Evolutionary conservation across 2,888 invertebrate genomes (phyloP), one percentile per base, ranked within the genome.

Genomic region (Yponomeuta malinellus): DNA sequence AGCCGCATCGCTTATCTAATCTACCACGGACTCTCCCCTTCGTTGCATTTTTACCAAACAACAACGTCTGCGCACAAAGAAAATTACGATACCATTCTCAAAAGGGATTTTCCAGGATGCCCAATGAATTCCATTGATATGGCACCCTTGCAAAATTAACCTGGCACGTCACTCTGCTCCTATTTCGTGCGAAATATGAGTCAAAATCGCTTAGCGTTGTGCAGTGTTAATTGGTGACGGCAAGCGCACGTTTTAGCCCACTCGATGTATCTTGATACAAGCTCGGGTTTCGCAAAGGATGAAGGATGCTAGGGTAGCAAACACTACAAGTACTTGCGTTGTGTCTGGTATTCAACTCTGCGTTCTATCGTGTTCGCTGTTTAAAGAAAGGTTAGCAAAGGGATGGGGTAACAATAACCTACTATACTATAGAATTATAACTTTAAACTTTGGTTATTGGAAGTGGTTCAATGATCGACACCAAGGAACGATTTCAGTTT

Each of bases 51-150:
- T 68, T 68, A 52, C 31, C 23, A 10, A 52, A 68, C 48, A 68
- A 68, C 68, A 43, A 48, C 9, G 68, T 48, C 43, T 10, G 33
- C 8, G 33, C 33, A 70, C 63, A 70, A 70, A 70, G 70, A 70
- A 70, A 63, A 70, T 70, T 48, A 70, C 37, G 63, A 70, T 37
- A 37, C 63, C 70, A 70, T 70, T 70, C 43, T 23, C 68, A 48
- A 63, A 63, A 70, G 37, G 68, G 63, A 68, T 70, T 70, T 70
- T 63, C 43, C 63, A 37, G 33, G 63, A 43, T 70, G 70, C 63
- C 33, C 70, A 63, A 70, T 70, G 70, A 70, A 70, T 70, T 70
- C 10, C 23, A 31, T 69, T 70, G 70, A 70, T 70, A 70, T 63
- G 33, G 37, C 63, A 23, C 31, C 70, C 63, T 63, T 63, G 52